phyloP scores from a whole-genome alignment of 2,888 invertebrate species.

The Cataglyphis rosenhaueri region DNA sequence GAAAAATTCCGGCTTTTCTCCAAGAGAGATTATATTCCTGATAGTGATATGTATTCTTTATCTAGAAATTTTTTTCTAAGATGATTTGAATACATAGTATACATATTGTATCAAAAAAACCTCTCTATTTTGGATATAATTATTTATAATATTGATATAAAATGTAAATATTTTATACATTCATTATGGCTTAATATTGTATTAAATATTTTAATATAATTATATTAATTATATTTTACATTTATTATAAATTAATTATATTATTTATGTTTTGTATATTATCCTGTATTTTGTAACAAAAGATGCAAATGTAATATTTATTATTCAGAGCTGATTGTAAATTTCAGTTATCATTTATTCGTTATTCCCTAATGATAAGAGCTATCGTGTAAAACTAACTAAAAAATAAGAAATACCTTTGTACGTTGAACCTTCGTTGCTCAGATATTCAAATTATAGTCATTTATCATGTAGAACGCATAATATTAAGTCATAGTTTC shows the following conservation, averaged over 20 bases:
- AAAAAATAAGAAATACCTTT: constrained; percentile 14
- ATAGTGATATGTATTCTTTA: neutral
- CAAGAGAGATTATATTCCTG: constrained; percentile 3
- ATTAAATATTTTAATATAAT: neutral
- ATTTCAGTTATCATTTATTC: neutral
- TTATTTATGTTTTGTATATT: neutral
- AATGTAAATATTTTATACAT: neutral
- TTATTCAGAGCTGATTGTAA: neutral
- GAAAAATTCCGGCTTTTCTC: constrained; percentile 10
- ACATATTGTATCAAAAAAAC: neutral
- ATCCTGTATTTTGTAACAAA: neutral
- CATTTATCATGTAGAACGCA: constrained; percentile 47
- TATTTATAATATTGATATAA: neutral
- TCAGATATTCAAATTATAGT: constrained; percentile 18
- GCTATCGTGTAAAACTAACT: neutral
- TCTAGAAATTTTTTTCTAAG: neutral
- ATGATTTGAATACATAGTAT: neutral
- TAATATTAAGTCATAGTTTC: constrained; percentile 37
- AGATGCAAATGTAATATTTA: neutral
- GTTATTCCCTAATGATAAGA: neutral
- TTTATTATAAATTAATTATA: neutral
- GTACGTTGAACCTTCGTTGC: constrained; percentile 20
- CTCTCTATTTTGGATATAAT: neutral
- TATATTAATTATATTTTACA: neutral
- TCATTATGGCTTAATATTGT: neutral